Evolutionary conservation across 2,113 vertebrate species (phyloP).

Genomic region (Gila orcuttii): DNA sequence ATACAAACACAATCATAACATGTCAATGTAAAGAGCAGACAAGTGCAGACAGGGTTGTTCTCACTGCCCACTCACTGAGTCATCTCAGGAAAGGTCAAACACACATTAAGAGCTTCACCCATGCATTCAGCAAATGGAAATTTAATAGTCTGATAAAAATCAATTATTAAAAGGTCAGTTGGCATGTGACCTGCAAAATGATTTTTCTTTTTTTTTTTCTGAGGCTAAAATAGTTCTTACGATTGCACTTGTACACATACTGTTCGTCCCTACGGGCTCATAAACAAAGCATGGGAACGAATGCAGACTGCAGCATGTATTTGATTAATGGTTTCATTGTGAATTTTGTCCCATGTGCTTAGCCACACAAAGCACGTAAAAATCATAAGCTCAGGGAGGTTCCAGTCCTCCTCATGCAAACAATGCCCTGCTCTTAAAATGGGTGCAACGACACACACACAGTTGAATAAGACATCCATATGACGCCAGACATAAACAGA

Average conservation of each 20-base stretch:
- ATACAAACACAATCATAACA: constrained; percentile 23
- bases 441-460: constrained; percentile 19
- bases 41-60: constrained; percentile 40
- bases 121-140: constrained; percentile 24
- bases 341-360: constrained; percentile 40
- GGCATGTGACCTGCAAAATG: background rate
- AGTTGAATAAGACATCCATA: constrained; percentile 7
- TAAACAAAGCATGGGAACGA: constrained; percentile 32
- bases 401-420: constrained; percentile 22
- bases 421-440: constrained; percentile 40
- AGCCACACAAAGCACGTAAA: constrained; percentile 40
- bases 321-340: constrained; percentile 48
- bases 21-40: constrained; percentile 37
- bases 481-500: constrained; percentile 23
- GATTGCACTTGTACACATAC: background rate
- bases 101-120: constrained; percentile 25
- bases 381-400: constrained; percentile 28
- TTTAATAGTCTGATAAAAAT: constrained; percentile 19
- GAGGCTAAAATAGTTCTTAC: constrained; percentile 9
- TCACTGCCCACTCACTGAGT: constrained; percentile 29
- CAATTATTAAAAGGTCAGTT: constrained; percentile 13
- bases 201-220: background rate
- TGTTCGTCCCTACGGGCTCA: background rate
- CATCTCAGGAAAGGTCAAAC: constrained; percentile 37
- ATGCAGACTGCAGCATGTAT: constrained; percentile 28